phyloP scores from a whole-genome alignment of 23 tunicate species.

The Styela plicata region DNA sequence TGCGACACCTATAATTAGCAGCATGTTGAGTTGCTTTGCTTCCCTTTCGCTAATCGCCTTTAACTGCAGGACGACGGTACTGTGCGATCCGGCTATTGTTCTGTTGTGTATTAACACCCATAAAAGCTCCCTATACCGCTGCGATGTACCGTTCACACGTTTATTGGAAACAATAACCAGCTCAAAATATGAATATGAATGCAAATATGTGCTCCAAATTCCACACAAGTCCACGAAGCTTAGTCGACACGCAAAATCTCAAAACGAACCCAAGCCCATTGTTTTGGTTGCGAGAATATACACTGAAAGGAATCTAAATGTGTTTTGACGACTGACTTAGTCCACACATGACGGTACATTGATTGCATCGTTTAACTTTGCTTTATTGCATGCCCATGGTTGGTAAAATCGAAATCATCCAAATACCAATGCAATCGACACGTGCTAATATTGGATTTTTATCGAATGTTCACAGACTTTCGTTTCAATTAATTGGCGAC shows the following conservation, averaged over 20 bases:
- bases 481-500: neutral
- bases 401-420: too few relatives aligned
- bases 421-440: too few relatives aligned
- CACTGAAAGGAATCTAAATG: too few relatives aligned
- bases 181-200: neutral
- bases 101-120: slow-evolving; percentile 17
- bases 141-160: slow-evolving; percentile 17
- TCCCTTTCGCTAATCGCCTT: slow-evolving; percentile 25
- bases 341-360: too few relatives aligned
- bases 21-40: slow-evolving; percentile 14
- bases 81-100: slow-evolving; percentile 25
- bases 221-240: neutral
- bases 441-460: too few relatives aligned
- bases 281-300: neutral
- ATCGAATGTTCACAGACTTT: neutral
- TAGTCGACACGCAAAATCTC: neutral
- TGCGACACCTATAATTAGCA: slow-evolving; percentile 37
- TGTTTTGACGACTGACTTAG: too few relatives aligned
- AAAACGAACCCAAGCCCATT: neutral
- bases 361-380: too few relatives aligned
- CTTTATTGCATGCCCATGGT: too few relatives aligned
- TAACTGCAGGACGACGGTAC: slow-evolving; percentile 12
- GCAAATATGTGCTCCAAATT: neutral
- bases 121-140: neutral
- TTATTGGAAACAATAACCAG: neutral